Evolutionary conservation across 1,140 invertebrate species (phyloP).

Genomic region (Prorops nasuta): DNA sequence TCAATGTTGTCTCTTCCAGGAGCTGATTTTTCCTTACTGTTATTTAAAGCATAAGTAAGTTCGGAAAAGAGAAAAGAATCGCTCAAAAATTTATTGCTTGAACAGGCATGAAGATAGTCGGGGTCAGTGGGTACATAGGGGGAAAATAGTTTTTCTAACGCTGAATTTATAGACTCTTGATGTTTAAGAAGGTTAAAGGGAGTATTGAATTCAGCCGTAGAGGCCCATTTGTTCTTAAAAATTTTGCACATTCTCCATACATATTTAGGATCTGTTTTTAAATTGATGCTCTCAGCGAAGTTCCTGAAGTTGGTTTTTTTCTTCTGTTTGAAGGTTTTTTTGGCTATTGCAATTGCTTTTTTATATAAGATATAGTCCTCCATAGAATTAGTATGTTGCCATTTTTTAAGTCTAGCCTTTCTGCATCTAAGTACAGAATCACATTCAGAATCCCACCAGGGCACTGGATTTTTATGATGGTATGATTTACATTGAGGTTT

Average conservation of each 20-base stretch:
- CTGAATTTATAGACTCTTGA: background rate
- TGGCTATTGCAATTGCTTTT: constrained; percentile 2
- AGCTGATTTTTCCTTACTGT: background rate
- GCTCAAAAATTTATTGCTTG: background rate
- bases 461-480: constrained; percentile 10
- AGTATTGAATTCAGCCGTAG: background rate
- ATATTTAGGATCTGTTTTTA: too few relatives aligned
- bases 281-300: background rate
- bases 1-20: constrained; percentile 4
- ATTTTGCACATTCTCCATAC: too few relatives aligned
- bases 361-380: constrained; percentile 16
- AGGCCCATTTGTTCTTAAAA: too few relatives aligned
- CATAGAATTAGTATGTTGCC: background rate
- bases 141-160: background rate
- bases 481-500: background rate
- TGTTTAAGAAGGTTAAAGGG: too few relatives aligned
- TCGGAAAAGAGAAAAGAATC: too few relatives aligned
- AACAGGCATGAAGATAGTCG: background rate
- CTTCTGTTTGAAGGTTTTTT: constrained; percentile 15
- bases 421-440: constrained; percentile 2
- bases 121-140: background rate
- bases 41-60: background rate
- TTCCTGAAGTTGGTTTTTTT: constrained; percentile 1
- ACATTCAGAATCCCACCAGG: constrained; percentile 18
- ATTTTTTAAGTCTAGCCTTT: constrained; percentile 13